These are phyloP conservation scores for Trichogramma evanescens DNA, from an alignment of 2,888 invertebrate species.

Conservation along the genomic window DNA sequence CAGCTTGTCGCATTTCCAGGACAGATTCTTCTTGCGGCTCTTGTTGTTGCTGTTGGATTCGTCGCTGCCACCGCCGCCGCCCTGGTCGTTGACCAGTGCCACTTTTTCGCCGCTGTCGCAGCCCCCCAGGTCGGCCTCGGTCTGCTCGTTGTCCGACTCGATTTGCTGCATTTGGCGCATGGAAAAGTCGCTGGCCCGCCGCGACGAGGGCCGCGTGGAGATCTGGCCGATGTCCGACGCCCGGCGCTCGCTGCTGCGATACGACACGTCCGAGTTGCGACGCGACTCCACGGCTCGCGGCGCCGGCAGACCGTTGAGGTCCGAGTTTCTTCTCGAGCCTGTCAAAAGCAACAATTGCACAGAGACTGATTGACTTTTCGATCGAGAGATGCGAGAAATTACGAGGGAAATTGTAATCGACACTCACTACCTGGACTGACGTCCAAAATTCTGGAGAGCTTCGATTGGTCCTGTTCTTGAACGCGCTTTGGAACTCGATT, in stretches of 20 bases:
- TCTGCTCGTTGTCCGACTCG: slow-evolving; percentile 43
- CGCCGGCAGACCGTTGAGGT: slow-evolving; percentile 31
- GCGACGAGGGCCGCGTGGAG: slow-evolving; percentile 25
- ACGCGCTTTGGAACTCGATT: slow-evolving; percentile 38
- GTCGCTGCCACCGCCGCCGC: slow-evolving; percentile 16
- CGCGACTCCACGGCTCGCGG: slow-evolving; percentile 31
- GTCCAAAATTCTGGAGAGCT: slow-evolving; percentile 30
- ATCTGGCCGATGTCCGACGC: slow-evolving; percentile 6
- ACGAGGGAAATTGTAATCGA: neutral
- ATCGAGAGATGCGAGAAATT: too few species aligned
- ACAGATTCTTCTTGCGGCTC: slow-evolving; percentile 44
- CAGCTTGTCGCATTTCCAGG: slow-evolving; percentile 43
- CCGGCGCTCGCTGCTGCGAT: slow-evolving; percentile 23
- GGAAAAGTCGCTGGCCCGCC: slow-evolving; percentile 40
- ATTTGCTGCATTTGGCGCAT: slow-evolving; percentile 26
- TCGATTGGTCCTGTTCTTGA: slow-evolving; percentile 29
- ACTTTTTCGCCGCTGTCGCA: slow-evolving; percentile 36
- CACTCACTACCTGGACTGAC: slow-evolving; percentile 18
- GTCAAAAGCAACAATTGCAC: neutral
- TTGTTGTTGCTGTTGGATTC: slow-evolving; percentile 31
- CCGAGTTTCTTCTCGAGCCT: slow-evolving; percentile 42
- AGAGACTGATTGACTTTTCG: too few species aligned
- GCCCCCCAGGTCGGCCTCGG: slow-evolving; percentile 25
- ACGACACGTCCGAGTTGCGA: slow-evolving; percentile 39
- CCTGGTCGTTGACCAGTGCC: slow-evolving; percentile 33